Percentiles rank a stretch among this genome's conserved stretches.
Evolutionary conservation across 2,797 vertebrate genomes (phyloP).

Genomic region (Xiphorhynchus erythropygius): DNA sequence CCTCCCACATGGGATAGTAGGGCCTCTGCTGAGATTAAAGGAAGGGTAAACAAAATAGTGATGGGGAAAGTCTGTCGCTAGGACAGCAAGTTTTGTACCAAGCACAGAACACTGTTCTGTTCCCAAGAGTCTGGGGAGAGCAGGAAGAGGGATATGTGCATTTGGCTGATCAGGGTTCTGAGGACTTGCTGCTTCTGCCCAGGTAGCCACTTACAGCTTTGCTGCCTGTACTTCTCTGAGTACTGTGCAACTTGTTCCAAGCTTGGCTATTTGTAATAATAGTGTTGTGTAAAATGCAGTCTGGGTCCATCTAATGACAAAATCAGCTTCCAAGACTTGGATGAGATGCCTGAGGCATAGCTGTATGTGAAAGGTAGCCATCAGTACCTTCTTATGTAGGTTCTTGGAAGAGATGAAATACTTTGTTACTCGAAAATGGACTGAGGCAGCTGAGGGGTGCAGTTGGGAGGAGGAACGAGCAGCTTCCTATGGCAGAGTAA

Average conservation of each 20-base stretch:
- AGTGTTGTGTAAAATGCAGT: not conserved
- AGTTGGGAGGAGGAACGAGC: not conserved
- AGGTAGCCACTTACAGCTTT: not conserved
- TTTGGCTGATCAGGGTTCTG: not conserved
- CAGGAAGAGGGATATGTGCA: rapidly evolving
- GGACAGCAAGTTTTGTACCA: not conserved
- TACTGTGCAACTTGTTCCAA: not conserved
- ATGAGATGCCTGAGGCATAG: not conserved
- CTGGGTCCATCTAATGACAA: not conserved
- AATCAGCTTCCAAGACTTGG: rapidly evolving
- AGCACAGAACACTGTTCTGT: not conserved
- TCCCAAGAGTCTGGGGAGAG: not conserved
- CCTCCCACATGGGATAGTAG: not conserved
- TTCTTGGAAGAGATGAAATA: not conserved
- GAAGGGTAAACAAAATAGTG: not conserved
- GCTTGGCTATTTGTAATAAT: not conserved
- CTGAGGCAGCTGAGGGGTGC: not conserved
- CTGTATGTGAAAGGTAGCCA: not conserved
- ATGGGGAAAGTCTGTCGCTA: not conserved
- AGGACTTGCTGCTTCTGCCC: not conserved
- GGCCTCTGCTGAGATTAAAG: not conserved
- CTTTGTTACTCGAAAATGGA: not conserved
- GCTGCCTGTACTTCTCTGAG: not conserved
- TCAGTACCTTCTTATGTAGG: not conserved
- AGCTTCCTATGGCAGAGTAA: not conserved